Evolutionary conservation across 1,140 invertebrate species (phyloP).

Genomic region (Chionoecetes opilio): DNA sequence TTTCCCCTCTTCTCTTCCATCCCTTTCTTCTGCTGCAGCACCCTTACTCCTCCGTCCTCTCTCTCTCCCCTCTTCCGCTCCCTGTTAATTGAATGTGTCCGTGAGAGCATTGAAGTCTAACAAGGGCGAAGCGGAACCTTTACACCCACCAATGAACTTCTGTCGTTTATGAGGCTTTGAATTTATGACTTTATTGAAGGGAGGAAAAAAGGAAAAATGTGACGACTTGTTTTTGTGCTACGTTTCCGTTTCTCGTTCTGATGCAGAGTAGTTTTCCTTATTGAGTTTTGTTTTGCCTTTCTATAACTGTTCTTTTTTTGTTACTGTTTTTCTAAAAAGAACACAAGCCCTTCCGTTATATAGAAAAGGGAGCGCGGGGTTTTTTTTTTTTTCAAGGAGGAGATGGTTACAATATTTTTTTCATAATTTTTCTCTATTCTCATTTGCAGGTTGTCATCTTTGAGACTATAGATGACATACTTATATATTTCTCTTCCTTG

Average conservation of each 20-base stretch:
- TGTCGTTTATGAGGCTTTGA: background rate
- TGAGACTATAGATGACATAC: too few species aligned
- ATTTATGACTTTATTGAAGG: slow-evolving; percentile 20
- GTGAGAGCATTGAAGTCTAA: background rate
- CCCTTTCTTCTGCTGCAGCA: background rate
- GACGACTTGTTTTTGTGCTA: too few species aligned
- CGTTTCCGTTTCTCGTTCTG: too few species aligned
- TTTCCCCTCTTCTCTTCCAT: background rate
- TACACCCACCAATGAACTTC: background rate
- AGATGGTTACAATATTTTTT: too few species aligned
- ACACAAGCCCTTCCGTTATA: background rate
- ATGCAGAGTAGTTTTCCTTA: background rate
- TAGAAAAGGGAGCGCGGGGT: too few species aligned
- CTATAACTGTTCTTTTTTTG: background rate
- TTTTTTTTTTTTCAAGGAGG: too few species aligned
- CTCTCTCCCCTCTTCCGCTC: background rate
- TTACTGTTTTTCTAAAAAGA: background rate
- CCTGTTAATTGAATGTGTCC: slow-evolving; percentile 7
- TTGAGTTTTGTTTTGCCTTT: background rate
- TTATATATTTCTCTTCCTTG: too few species aligned
- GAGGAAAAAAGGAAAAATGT: background rate
- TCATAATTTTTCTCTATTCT: too few species aligned
- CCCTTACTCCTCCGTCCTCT: background rate
- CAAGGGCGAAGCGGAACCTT: background rate
- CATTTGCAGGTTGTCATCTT: too few species aligned